Evolutionary conservation across 2,888 invertebrate genomes (phyloP).

Genomic region (Cantharis lateralis): DNA sequence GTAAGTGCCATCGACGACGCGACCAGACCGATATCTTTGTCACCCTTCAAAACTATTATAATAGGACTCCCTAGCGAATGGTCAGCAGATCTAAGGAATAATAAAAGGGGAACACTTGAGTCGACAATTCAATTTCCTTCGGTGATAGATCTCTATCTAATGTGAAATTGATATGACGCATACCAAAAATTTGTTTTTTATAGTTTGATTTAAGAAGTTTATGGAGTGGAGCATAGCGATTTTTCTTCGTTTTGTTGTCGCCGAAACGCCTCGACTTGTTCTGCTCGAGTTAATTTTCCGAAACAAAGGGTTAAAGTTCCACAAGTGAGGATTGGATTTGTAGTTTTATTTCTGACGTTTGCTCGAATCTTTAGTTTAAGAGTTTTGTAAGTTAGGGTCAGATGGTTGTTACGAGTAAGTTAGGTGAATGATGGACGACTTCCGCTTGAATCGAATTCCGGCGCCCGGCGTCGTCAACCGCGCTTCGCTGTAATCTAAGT

Average conservation of each 20-base stretch:
- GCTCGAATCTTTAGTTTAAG: not conserved
- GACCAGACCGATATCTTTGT: constrained; percentile 52
- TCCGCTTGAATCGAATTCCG: constrained; percentile 47
- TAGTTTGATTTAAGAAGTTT: constrained; percentile 39
- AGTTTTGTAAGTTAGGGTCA: constrained; percentile 33
- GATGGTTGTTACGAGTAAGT: constrained; percentile 19
- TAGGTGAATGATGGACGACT: constrained; percentile 50
- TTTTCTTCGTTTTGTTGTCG: constrained; percentile 11
- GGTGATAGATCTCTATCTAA: constrained; percentile 54
- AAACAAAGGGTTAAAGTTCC: constrained; percentile 12
- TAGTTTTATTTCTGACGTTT: not conserved
- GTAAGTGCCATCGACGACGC: constrained; percentile 52
- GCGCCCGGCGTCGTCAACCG: constrained; percentile 51
- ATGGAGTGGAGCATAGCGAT: constrained; percentile 9
- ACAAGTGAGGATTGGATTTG: constrained; percentile 4
- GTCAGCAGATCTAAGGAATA: constrained; percentile 52
- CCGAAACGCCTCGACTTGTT: not conserved
- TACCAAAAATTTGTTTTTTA: constrained; percentile 45
- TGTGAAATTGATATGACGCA: constrained; percentile 55
- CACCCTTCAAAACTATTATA: constrained; percentile 53
- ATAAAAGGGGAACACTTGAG: constrained; percentile 50
- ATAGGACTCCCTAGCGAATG: constrained; percentile 47
- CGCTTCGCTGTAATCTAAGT: constrained; percentile 51
- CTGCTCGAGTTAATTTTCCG: not conserved
- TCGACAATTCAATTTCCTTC: constrained; percentile 56